These are phyloP conservation scores for Alosa alosa DNA, from an alignment of 2,113 vertebrate genomes.

Conservation along the genomic window DNA sequence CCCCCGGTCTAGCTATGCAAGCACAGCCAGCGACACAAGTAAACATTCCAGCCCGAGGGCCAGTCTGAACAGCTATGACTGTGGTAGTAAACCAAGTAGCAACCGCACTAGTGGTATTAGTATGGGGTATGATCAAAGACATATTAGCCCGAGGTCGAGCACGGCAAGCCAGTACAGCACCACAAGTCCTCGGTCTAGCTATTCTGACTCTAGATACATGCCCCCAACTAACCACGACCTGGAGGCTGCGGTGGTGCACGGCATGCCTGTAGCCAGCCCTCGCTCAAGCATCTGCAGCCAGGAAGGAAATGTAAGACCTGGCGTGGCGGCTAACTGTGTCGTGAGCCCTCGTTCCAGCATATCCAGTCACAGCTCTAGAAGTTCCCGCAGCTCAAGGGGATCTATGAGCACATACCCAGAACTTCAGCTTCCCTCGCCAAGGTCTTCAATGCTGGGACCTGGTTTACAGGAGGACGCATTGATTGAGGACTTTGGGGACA, in stretches of 20 bases:
- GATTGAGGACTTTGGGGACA: constrained; percentile 72
- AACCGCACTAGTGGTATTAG: constrained; percentile 96
- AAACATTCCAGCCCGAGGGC: constrained; percentile 86
- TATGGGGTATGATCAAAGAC: constrained; percentile 94
- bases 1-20: constrained; percentile 85
- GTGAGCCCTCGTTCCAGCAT: constrained; percentile 87
- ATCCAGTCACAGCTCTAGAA: constrained; percentile 86
- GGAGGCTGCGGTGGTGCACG: constrained; percentile 62
- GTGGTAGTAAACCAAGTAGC: constrained; percentile 87
- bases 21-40: constrained; percentile 88
- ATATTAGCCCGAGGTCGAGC: constrained; percentile 87
- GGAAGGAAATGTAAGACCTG: constrained; percentile 69
- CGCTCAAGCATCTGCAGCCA: constrained; percentile 85
- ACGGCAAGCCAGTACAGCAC: constrained; percentile 83
- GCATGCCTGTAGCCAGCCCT: constrained; percentile 72
- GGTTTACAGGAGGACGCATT: constrained; percentile 72
- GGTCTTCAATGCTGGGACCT: constrained; percentile 77
- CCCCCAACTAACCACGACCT: constrained; percentile 65
- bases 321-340: constrained; percentile 66
- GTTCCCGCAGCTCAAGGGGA: constrained; percentile 82
- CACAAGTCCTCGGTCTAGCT: constrained; percentile 79
- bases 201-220: constrained; percentile 76
- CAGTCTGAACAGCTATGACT: constrained; percentile 86
- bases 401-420: constrained; percentile 86
- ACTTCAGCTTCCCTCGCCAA: constrained; percentile 78